These are phyloP conservation scores for Schlechtendalia chinensis DNA, from an alignment of 1,140 invertebrate species.

Conservation along the genomic window DNA sequence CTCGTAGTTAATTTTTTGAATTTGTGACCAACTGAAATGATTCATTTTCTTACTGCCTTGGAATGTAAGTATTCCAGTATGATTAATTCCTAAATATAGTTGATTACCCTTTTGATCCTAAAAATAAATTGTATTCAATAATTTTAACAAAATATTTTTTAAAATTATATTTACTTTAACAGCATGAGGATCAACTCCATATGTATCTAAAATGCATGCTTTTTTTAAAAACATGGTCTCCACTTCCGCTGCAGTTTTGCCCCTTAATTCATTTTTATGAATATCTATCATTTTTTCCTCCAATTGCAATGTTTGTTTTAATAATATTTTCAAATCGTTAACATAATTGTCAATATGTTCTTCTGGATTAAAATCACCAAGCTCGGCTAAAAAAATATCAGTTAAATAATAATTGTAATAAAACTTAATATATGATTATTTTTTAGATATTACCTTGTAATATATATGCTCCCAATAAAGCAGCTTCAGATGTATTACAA, in stretches of 20 bases:
- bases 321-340: slow-evolving; percentile 82
- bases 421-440: neutral
- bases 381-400: slow-evolving; percentile 70
- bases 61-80: slow-evolving; percentile 91
- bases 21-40: slow-evolving; percentile 93
- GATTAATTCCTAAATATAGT: slow-evolving; percentile 91
- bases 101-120: slow-evolving; percentile 87
- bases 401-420: neutral
- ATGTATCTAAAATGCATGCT: slow-evolving; percentile 87
- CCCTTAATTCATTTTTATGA: slow-evolving; percentile 76
- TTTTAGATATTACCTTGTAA: slow-evolving; percentile 74
- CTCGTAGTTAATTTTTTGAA: slow-evolving; percentile 94
- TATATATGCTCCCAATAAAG: slow-evolving; percentile 86
- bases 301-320: slow-evolving; percentile 86
- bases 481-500: slow-evolving; percentile 83
- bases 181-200: slow-evolving; percentile 95
- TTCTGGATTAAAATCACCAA: slow-evolving; percentile 89
- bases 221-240: slow-evolving; percentile 84
- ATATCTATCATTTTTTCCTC: slow-evolving; percentile 88
- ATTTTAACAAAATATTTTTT: too few relatives aligned
- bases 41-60: slow-evolving; percentile 88
- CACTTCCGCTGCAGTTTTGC: slow-evolving; percentile 70
- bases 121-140: slow-evolving; percentile 52
- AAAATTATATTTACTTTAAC: slow-evolving; percentile 74
- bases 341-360: slow-evolving; percentile 88